Evolutionary conservation across 53 echinoderm and acorn worm species (phyloP), one percentile per base, ranked within the genome.

Genomic region (Crossaster papposus): DNA sequence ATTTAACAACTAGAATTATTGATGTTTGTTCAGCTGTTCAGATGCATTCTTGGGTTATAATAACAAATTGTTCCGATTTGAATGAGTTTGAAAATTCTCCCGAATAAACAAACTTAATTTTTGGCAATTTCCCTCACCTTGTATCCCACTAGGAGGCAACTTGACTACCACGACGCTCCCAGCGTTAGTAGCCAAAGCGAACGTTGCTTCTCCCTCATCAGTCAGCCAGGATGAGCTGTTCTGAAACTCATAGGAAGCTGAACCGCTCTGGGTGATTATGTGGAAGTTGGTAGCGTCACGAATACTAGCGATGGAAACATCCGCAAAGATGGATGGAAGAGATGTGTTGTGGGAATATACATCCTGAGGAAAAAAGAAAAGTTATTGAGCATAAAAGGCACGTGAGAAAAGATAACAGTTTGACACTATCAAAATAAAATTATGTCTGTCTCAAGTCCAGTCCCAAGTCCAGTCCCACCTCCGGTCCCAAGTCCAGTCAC

Each of bases 171-270:
- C 80, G 51, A 96, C 86, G 54, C 96, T 96, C 14, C 98, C 98
- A 3, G 86, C 71, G 44, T 92, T 90, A 1, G 94, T 94, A 5
- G 96, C 92, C 72, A 98, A 65, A 44, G 96, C 96, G 83, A 98
- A 98, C 91, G 94, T 79, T 4, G 96, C 95, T 80, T 98, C 95
- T 7, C 96, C 93, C 0, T 98, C 98, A 30, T 62, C 68, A 35
- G 98, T 98, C 51, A 98, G 78, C 94, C 98, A 98, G 4, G 98
- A 94, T 1, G 96, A 93, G 23, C 94, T 94, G 0, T 94, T 65
- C 84, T 96, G 94, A 76, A 95, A 91, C 70, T 98, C 98, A 52
- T 96, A 93, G 31, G 94, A 52, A 14, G 90, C 85, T 1, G 96
- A 83, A 10, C 94, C 96, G 30, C 92, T 83, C 31, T 96, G 98